Percentiles rank a stretch among this genome's conserved stretches.
Evolutionary conservation across 1,140 invertebrate genomes (phyloP).

Genomic region (Drosophila murphyi): DNA sequence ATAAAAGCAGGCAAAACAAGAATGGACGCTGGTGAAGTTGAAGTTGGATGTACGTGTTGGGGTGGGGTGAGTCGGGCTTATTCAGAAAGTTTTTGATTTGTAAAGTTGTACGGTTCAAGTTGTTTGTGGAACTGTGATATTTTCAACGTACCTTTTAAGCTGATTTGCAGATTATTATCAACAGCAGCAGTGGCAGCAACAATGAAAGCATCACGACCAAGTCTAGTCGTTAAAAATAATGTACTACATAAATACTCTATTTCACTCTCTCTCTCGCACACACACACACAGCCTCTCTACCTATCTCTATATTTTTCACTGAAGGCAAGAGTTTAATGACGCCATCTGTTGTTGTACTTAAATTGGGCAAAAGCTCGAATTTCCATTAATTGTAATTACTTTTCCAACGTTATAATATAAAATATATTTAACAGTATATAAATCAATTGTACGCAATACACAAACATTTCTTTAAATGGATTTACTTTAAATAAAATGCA

Average conservation of each 20-base stretch:
- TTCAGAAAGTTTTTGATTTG: conserved; percentile 66
- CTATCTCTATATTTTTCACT: neutral
- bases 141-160: conserved; percentile 58
- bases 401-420: neutral
- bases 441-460: no score
- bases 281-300: neutral
- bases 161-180: conserved; percentile 73
- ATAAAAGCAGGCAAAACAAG: conserved; percentile 37
- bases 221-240: conserved; percentile 33
- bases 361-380: neutral
- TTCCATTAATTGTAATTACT: conserved; percentile 18
- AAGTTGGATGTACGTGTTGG: neutral
- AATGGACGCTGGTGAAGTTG: conserved; percentile 11
- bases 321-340: neutral
- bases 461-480: no score
- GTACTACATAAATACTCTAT: conserved; percentile 28
- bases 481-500: no score
- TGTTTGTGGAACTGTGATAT: conserved; percentile 47
- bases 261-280: neutral
- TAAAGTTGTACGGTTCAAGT: conserved; percentile 51
- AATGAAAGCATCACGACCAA: conserved; percentile 8
- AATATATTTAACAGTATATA: no score
- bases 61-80: neutral
- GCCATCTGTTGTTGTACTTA: conserved; percentile 18
- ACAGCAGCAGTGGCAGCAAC: neutral